Percentiles rank a stretch among this genome's conserved stretches.
Evolutionary conservation across 1,140 invertebrate genomes (phyloP).

Genomic region (Heliconius eleuchia): DNA sequence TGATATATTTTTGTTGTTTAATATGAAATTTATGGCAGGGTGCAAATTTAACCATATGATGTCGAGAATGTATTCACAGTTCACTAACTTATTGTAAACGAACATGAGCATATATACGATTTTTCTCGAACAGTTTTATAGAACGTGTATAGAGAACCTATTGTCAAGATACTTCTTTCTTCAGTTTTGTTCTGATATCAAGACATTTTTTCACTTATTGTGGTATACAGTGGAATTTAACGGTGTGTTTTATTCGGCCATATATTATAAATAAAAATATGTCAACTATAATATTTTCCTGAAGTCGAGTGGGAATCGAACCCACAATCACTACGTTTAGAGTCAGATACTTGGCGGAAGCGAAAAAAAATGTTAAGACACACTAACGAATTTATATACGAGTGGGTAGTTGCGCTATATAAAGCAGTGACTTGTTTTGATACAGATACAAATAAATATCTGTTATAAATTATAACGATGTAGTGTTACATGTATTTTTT

Average conservation of each 20-base stretch:
- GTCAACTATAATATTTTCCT: background rate
- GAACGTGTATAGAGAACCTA: too few species aligned
- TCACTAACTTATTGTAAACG: too few species aligned
- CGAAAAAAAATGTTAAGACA: background rate
- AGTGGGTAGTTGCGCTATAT: background rate
- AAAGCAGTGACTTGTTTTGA: background rate
- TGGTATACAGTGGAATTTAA: too few species aligned
- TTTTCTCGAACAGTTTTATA: too few species aligned
- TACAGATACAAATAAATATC: background rate
- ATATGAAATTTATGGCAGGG: background rate
- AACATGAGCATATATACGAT: too few species aligned
- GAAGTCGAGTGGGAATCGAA: background rate
- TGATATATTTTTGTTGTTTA: background rate
- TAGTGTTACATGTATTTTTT: background rate
- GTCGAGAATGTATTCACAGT: too few species aligned
- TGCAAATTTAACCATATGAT: background rate
- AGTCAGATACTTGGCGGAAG: background rate
- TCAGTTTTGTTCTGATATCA: too few species aligned
- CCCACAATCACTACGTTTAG: background rate
- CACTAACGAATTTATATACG: background rate
- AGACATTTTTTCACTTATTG: too few species aligned
- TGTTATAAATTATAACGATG: background rate
- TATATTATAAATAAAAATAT: background rate
- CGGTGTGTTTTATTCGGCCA: too few species aligned
- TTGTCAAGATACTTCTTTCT: too few species aligned